A percentile compares a stretch with the other conserved stretches of the same genome.
phyloP scores from a whole-genome alignment of 2,797 vertebrate genomes.

The Fistularia commersonii region DNA sequence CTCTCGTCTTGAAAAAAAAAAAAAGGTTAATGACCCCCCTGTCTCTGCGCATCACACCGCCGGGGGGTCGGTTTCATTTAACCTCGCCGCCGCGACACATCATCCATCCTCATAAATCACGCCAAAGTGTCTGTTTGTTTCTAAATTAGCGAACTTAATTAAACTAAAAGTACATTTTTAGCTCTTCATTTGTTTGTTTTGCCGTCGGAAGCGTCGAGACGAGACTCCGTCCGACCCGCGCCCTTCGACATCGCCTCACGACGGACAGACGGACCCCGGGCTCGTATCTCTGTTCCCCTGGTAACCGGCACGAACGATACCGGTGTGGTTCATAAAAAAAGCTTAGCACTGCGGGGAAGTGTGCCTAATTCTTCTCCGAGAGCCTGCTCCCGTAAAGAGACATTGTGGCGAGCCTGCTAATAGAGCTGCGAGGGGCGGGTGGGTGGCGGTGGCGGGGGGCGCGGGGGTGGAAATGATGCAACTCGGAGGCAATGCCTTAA shows the following conservation, averaged over 20 bases:
- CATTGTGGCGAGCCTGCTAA: conserved; percentile 75
- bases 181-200: too few relatives aligned
- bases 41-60: background rate
- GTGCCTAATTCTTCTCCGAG: conserved; percentile 68
- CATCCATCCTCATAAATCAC: conserved; percentile 67
- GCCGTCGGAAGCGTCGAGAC: too few relatives aligned
- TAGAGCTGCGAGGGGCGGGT: conserved; percentile 72
- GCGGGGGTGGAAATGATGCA: conserved; percentile 76
- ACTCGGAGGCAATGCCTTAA: conserved; percentile 76
- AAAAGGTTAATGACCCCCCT: background rate
- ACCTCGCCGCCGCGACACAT: conserved; percentile 59
- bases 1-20: too few relatives aligned
- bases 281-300: conserved; percentile 38
- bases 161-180: too few relatives aligned
- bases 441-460: too few relatives aligned
- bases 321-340: conserved; percentile 69
- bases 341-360: conserved; percentile 69
- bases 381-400: conserved; percentile 68
- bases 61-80: conserved; percentile 34
- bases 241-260: conserved; percentile 22
- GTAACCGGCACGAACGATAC: conserved; percentile 56
- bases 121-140: conserved; percentile 56
- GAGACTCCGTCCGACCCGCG: too few relatives aligned
- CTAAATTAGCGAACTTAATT: too few relatives aligned
- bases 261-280: conserved; percentile 26